These are phyloP conservation scores for Calidris pugnax DNA, from an alignment of 2,113 vertebrate species.

Conservation along the genomic window DNA sequence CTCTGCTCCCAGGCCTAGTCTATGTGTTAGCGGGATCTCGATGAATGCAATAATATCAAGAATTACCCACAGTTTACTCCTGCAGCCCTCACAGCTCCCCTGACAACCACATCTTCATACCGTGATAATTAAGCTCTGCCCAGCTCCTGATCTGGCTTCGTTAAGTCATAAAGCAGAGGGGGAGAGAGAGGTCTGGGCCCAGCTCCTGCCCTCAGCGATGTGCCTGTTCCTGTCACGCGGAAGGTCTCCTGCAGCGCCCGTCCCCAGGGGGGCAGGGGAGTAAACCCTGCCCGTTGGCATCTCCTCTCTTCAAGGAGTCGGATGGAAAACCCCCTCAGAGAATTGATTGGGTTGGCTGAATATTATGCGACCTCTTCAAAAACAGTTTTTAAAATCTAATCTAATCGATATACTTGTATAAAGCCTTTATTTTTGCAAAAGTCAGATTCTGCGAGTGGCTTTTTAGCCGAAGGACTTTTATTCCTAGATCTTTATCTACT, in stretches of 20 bases:
- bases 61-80: background rate
- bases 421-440: background rate
- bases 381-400: background rate
- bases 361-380: background rate
- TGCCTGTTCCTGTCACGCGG: background rate
- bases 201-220: background rate
- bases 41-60: background rate
- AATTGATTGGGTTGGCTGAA: background rate
- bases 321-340: background rate
- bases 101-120: background rate
- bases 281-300: background rate
- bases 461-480: background rate
- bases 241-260: background rate
- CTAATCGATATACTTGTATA: background rate
- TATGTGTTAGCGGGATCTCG: background rate
- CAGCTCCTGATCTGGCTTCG: background rate
- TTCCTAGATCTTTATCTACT: background rate
- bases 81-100: background rate
- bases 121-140: background rate
- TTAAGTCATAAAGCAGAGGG: background rate
- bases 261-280: background rate
- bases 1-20: background rate
- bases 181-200: accelerated
- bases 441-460: background rate
- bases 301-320: background rate